A percentile compares a stretch with the other conserved stretches of the same genome.
Evolutionary conservation across 1,140 invertebrate species (phyloP).

Genomic region (Eciton burchellii): DNA sequence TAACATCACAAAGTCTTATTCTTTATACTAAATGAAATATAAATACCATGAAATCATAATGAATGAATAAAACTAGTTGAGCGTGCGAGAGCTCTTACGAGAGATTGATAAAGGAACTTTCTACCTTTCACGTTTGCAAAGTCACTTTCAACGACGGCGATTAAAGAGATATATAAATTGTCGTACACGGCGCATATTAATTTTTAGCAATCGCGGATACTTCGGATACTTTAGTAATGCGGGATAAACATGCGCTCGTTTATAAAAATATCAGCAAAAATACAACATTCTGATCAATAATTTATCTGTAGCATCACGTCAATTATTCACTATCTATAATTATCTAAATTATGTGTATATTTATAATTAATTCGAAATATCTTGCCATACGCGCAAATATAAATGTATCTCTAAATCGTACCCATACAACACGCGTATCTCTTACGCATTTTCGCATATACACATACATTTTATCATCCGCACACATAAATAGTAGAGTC

Average conservation of each 20-base stretch:
- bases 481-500: conserved; percentile 22
- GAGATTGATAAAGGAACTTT: conserved; percentile 53
- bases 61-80: conserved; percentile 50
- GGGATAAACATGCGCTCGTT: conserved; percentile 31
- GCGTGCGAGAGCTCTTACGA: conserved; percentile 40
- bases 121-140: background rate
- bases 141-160: background rate
- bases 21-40: conserved; percentile 20
- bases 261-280: conserved; percentile 71
- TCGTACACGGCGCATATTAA: conserved; percentile 18
- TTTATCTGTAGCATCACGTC: conserved; percentile 41
- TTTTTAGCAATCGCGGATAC: background rate
- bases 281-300: conserved; percentile 56
- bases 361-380: conserved; percentile 36
- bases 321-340: conserved; percentile 45
- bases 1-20: conserved; percentile 32
- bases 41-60: conserved; percentile 44
- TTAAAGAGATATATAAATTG: conserved; percentile 7
- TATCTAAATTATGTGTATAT: conserved; percentile 46
- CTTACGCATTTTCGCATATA: background rate
- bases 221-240: background rate
- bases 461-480: background rate
- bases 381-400: background rate
- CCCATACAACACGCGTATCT: background rate
- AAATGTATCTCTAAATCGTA: background rate